A percentile compares a stretch with the other conserved stretches of the same genome.
phyloP scores from a whole-genome alignment of 2,888 invertebrate genomes.

The Leucophenga maculata region DNA sequence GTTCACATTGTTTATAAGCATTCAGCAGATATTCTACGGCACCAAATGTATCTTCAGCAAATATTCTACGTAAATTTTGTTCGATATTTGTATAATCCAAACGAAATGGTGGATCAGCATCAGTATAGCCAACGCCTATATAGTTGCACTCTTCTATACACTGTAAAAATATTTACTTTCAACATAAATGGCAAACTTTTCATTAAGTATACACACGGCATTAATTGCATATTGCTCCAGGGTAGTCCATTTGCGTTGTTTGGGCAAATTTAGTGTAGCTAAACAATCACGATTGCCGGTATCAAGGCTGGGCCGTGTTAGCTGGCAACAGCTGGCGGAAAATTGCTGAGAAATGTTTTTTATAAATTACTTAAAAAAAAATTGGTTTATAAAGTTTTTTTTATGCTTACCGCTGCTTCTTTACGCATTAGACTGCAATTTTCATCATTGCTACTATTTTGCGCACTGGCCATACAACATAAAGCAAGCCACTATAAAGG shows the following conservation, averaged over 20 bases:
- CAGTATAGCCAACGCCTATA: constrained; percentile 49
- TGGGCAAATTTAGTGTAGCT: constrained; percentile 35
- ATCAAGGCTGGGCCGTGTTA: constrained; percentile 49
- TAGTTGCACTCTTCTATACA: constrained; percentile 58
- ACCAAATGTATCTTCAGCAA: constrained; percentile 43
- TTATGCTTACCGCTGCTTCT: not conserved
- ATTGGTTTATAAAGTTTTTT: not conserved
- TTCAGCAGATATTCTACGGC: constrained; percentile 43
- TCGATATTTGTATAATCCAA: constrained; percentile 44
- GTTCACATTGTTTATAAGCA: constrained; percentile 47
- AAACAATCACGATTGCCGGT: constrained; percentile 39
- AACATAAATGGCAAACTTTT: not conserved
- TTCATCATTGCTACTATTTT: too few relatives aligned
- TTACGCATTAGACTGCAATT: not conserved
- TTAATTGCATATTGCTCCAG: constrained; percentile 49
- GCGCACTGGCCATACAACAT: too few relatives aligned
- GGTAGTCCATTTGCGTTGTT: constrained; percentile 33
- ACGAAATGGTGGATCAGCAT: constrained; percentile 48
- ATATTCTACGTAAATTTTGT: constrained; percentile 35
- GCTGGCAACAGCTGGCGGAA: constrained; percentile 49
- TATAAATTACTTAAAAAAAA: too few relatives aligned
- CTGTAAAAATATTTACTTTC: constrained; percentile 29
- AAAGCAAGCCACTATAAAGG: too few relatives aligned
- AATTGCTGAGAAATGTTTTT: constrained; percentile 33
- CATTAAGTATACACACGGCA: constrained; percentile 42